phyloP scores from a whole-genome alignment of 2,113 vertebrate species.

The Tachycineta bicolor region DNA sequence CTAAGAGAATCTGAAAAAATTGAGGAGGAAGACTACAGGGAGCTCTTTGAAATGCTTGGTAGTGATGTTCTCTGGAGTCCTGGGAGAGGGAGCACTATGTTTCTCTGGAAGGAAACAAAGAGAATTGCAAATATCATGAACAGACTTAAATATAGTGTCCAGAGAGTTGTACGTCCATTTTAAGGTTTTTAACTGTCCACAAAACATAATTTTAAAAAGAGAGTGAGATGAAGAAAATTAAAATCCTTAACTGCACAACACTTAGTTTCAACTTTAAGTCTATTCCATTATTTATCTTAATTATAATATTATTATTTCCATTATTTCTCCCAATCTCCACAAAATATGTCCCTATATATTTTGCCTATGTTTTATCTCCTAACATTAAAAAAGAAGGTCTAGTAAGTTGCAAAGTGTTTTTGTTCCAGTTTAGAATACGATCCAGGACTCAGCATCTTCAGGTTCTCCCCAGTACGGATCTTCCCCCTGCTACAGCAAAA shows the following conservation, averaged over 20 bases:
- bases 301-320: background rate
- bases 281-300: background rate
- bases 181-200: background rate
- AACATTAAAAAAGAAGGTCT: background rate
- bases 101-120: background rate
- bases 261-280: background rate
- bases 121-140: background rate
- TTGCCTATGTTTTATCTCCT: background rate
- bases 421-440: background rate
- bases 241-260: background rate
- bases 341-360: background rate
- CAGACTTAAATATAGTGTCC: background rate
- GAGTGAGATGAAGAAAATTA: background rate
- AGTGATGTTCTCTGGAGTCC: background rate
- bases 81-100: background rate
- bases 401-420: background rate
- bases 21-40: background rate
- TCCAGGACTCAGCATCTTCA: background rate
- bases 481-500: background rate
- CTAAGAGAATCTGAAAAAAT: slow-evolving; percentile 5
- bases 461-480: background rate
- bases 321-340: background rate
- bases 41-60: background rate
- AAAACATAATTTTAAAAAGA: background rate
- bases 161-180: background rate